Base-by-base conservation (phyloP, 2,888 invertebrate species). In the Chrysolina haemoptera region DNA sequence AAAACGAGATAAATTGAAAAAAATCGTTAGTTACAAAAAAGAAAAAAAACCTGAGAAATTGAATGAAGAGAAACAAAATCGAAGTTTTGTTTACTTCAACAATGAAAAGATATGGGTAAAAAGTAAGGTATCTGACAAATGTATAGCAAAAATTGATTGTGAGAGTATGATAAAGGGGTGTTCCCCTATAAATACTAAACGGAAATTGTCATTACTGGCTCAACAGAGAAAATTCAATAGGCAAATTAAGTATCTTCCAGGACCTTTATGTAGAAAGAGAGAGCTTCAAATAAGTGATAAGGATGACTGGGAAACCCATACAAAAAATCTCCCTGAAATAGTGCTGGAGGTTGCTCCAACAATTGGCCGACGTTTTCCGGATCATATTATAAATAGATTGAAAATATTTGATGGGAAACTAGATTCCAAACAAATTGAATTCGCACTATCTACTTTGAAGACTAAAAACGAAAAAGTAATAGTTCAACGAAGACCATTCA, bases 401-500 rank as follows among this genome's bases (percentile, higher is more conserved):
- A 86, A 88, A 74, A 46, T 64, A n/a, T 82, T 86, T 62, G 85
- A 89, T 72, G 89, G 89, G 12, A 78, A 82, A 0, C 88, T 92
- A 76, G 87, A 89, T 48, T 82, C 85, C 67, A 88, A 89, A 78
- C 90, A 90, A 88, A 90, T 91, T 1, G 88, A 91, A 69, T 91
- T 91, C 86, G 90, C 92, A 27, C 88, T 90, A 67, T 89, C 91
- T 16, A 89, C 89, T 55, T 80, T 92, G 74, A 88, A 88, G 55
- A 84, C 81, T 12, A 74, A 86, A 75, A 68, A 55, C 20, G 67
- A 73, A 6, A 62, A 11, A 8, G 22, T 63, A 12, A 35, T 18
- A 0, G 18, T 59, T 10, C 43, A 73, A 62, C 43, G 40, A 46
- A 83, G 86, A 75, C 86, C 87, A 20, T 89, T 91, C 64, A 89